Evolutionary conservation across 1,140 invertebrate genomes (phyloP).

Genomic region (Elymnias hypermnestra): DNA sequence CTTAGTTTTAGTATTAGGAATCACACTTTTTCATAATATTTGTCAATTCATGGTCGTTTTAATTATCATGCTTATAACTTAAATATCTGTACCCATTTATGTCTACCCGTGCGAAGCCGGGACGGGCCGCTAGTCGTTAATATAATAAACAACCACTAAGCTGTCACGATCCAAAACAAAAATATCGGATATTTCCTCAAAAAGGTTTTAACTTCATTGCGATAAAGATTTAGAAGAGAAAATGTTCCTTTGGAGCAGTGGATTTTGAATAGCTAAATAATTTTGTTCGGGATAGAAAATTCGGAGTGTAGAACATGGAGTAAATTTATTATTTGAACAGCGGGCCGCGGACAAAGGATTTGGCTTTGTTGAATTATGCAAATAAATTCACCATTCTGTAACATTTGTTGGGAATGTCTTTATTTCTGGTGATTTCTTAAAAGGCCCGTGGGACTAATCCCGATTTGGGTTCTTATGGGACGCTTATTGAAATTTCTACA

Average conservation of each 20-base stretch:
- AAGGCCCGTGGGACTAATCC: too few species aligned
- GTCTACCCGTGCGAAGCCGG: too few species aligned
- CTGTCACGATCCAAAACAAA: too few species aligned
- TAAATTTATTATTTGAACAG: slow-evolving; percentile 70
- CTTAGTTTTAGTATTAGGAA: too few species aligned
- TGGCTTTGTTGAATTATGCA: slow-evolving; percentile 70
- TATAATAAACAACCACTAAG: too few species aligned
- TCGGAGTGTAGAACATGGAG: slow-evolving; percentile 60
- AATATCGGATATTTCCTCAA: slow-evolving; percentile 8
- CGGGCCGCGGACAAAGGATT: slow-evolving; percentile 66
- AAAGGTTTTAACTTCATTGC: slow-evolving; percentile 18
- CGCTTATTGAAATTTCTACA: too few species aligned
- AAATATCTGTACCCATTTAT: too few species aligned
- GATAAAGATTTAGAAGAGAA: slow-evolving; percentile 15
- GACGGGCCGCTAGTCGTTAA: too few species aligned
- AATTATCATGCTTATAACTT: too few species aligned
- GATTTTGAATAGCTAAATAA: slow-evolving; percentile 54
- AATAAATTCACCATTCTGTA: slow-evolving; percentile 72
- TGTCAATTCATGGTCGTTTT: too few species aligned
- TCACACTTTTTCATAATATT: too few species aligned
- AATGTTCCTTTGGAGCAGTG: slow-evolving; percentile 9
- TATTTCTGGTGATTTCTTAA: slow-evolving; percentile 68
- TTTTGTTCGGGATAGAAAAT: slow-evolving; percentile 60
- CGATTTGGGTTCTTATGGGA: too few species aligned
- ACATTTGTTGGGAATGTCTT: slow-evolving; percentile 73